phyloP scores from a whole-genome alignment of 2,113 vertebrate genomes.

The Heptranchias perlo region DNA sequence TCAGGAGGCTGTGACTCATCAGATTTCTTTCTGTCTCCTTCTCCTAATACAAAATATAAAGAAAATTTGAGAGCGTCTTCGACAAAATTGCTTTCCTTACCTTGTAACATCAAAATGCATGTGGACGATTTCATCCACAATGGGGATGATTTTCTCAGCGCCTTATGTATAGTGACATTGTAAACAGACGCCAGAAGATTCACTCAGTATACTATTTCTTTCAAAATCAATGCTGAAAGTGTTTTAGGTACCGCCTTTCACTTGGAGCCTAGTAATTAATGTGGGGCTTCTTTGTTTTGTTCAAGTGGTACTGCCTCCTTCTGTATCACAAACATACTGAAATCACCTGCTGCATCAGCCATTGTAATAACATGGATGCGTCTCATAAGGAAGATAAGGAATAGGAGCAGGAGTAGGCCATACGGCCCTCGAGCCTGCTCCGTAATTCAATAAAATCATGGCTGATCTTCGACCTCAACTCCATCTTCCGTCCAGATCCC shows the following conservation, averaged over 20 bases:
- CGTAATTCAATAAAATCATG: too few relatives aligned
- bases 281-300: background rate
- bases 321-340: background rate
- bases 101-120: background rate
- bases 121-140: background rate
- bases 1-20: background rate
- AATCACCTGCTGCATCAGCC: too few relatives aligned
- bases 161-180: background rate
- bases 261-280: background rate
- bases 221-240: background rate
- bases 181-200: background rate
- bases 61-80: background rate
- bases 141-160: background rate
- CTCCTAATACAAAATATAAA: background rate
- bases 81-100: background rate
- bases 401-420: too few relatives aligned
- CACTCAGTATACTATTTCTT: background rate
- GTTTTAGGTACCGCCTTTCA: background rate
- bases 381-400: too few relatives aligned
- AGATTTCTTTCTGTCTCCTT: slow-evolving; percentile 22
- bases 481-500: too few relatives aligned
- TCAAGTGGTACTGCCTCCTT: background rate
- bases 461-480: too few relatives aligned
- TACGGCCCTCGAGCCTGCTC: too few relatives aligned
- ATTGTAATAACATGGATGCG: too few relatives aligned